Evolutionary conservation across 2,113 vertebrate species (phyloP).

Genomic region (Nycticebus coucang): DNA sequence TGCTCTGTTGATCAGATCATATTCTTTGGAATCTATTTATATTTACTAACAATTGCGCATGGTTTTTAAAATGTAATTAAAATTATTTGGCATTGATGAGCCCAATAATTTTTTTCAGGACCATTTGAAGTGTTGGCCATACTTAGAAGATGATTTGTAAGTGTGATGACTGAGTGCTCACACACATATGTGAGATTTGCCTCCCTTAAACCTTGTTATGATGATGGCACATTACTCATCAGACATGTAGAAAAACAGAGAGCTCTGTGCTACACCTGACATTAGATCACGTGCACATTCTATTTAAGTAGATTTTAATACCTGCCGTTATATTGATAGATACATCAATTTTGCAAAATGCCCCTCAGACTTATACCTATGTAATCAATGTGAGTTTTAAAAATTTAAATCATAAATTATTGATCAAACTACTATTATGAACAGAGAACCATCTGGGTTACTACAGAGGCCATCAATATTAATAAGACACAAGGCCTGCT

Average conservation of each 20-base stretch:
- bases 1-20: neutral
- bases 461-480: neutral
- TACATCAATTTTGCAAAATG: neutral
- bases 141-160: neutral
- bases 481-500: neutral
- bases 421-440: neutral
- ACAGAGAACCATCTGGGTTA: neutral
- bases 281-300: neutral
- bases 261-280: neutral
- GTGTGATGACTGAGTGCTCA: too few species aligned
- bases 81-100: neutral
- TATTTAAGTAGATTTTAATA: slow-evolving; percentile 17
- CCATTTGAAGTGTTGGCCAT: neutral
- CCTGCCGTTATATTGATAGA: neutral
- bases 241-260: neutral
- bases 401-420: neutral
- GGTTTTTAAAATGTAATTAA: slow-evolving; percentile 12
- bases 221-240: too few species aligned
- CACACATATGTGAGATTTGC: too few species aligned
- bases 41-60: neutral
- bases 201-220: too few species aligned
- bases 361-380: neutral
- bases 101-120: neutral
- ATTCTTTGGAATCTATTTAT: slow-evolving; percentile 33
- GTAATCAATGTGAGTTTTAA: neutral